Evolutionary conservation across 2,113 vertebrate genomes (phyloP).

Genomic region (Phodopus roborovskii): DNA sequence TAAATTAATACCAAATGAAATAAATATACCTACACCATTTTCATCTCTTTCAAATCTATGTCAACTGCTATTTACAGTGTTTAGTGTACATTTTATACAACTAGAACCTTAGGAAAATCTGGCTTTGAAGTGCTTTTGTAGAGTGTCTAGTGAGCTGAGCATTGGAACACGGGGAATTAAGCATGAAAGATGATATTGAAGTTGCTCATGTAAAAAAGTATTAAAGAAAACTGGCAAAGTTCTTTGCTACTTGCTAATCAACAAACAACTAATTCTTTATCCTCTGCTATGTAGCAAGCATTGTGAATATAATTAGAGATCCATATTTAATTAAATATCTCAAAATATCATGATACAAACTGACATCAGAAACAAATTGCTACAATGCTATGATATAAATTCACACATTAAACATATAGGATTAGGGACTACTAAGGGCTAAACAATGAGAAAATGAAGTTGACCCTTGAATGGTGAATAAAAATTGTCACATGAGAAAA

Average conservation of each 20-base stretch:
- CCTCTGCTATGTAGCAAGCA: neutral
- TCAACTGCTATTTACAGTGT: neutral
- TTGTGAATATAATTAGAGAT: neutral
- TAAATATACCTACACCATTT: neutral
- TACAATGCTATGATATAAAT: neutral
- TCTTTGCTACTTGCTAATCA: neutral
- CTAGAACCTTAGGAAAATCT: neutral
- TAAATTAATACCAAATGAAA: conserved; percentile 18
- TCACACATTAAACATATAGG: neutral
- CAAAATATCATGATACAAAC: neutral
- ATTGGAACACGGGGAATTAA: neutral
- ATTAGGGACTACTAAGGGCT: neutral
- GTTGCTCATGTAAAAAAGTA: neutral
- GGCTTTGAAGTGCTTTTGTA: neutral
- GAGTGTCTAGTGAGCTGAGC: neutral
- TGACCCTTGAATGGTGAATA: neutral
- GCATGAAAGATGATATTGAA: neutral
- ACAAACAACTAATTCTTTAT: conserved; percentile 11
- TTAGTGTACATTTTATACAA: neutral
- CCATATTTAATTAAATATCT: neutral
- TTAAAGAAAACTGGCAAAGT: neutral
- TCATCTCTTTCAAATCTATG: neutral
- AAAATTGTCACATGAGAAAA: neutral
- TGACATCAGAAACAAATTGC: neutral
- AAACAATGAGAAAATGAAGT: neutral